Conservation (phyloP, 2,888 invertebrate species). For the Ennomos erosarius region DNA sequence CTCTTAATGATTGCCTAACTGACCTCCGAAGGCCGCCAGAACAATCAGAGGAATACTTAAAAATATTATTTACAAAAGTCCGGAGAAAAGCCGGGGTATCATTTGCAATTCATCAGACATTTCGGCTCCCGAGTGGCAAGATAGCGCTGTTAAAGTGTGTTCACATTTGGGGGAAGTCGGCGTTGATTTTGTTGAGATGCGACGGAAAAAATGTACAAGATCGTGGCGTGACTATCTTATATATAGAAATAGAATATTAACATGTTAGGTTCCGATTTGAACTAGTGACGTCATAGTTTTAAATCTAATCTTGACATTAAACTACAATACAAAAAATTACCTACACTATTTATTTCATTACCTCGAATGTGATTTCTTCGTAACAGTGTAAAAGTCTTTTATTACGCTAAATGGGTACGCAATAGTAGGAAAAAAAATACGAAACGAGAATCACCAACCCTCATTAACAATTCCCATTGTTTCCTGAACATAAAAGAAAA, state of each 20-base stretch:
- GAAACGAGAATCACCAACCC: constrained; percentile 55
- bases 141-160: constrained; percentile 20
- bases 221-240: not conserved
- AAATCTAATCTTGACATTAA: too few relatives aligned
- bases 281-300: too few relatives aligned
- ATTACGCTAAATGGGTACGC: constrained; percentile 60
- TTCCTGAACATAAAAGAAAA: constrained; percentile 67
- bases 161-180: constrained; percentile 1
- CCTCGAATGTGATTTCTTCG: too few relatives aligned
- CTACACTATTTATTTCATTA: not conserved
- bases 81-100: constrained; percentile 50
- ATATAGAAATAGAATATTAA: not conserved
- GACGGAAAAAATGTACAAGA: not conserved
- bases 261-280: not conserved
- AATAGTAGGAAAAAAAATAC: constrained; percentile 49
- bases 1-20: constrained; percentile 41
- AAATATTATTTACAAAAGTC: constrained; percentile 53
- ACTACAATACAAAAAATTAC: too few relatives aligned
- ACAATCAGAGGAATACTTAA: constrained; percentile 47
- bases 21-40: constrained; percentile 44
- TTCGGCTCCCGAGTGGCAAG: constrained; percentile 55
- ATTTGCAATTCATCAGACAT: constrained; percentile 68
- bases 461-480: constrained; percentile 76
- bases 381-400: constrained; percentile 6
- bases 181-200: constrained; percentile 1